Evolutionary conservation across 2,888 invertebrate species (phyloP), one percentile per base, ranked within the genome.

Genomic region (Cotesia congregata): DNA sequence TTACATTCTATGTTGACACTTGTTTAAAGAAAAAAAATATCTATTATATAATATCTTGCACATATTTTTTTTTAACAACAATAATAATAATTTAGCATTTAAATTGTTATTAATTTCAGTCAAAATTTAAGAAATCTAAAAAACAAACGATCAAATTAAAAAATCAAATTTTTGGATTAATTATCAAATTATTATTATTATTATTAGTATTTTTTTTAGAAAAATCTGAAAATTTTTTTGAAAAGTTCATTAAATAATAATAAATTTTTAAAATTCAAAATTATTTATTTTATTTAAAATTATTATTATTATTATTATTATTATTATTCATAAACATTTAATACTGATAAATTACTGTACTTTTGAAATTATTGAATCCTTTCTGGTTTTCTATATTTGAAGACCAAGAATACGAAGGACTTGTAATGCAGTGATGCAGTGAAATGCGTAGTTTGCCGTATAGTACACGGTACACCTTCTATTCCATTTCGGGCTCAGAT

Each of bases 401-500:
- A 60, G 59, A 70, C 12, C 5, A 67, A 67, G 67, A 15, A 3
- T 7, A 40, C 67, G 60, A 67, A 73, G 67, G 59, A 67, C 41
- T 67, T 15, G 30, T 6, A 38, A 30, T 30, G 30, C 30, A n/a
- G 73, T 59, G 17, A 40, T 60, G 17, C 39, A 67, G 20, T 60
- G 67, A 74, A 74, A 74, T 17, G 61, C 61, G 61, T 68, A 68
- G 60, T 74, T 67, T 38, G 60, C 39, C n/a, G 64, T 15, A 62
- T 72, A 17, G 40, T 68, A 65, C 65, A 69, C 59, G 39, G 20
- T 68, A 65, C 65, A 69, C 59, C 65, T 70, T 75, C 75, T 71
- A 75, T 75, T 75, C 75, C 75, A 75, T 75, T 75, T 75, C 59
- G 15, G 60, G 17, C 20, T 12, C 6, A 38, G 65, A 75, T 75